Conservation (phyloP, 2,113 vertebrate genomes). For the Pituophis catenifer region DNA sequence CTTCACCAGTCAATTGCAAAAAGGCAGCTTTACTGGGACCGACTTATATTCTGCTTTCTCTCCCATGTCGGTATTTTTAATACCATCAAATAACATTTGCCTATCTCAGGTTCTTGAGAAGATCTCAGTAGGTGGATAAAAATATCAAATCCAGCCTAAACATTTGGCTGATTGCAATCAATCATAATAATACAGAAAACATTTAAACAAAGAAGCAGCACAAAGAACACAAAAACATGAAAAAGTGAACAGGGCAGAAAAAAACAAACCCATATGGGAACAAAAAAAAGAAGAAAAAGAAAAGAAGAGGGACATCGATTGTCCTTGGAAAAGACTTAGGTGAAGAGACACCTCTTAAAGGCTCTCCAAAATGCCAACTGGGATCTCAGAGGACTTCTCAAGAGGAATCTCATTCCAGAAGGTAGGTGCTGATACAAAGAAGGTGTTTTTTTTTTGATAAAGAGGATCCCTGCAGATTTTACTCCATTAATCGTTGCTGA, state of each 20-base stretch:
- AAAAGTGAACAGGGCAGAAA: background rate
- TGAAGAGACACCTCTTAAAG: background rate
- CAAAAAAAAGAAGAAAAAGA: background rate
- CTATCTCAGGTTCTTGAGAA: background rate
- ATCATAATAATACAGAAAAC: background rate
- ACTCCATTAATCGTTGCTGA: background rate
- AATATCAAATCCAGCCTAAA: background rate
- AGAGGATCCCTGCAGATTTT: background rate
- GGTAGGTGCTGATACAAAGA: background rate
- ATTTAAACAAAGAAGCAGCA: background rate
- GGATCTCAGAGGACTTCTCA: background rate
- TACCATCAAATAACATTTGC: background rate
- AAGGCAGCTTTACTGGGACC: background rate
- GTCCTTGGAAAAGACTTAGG: background rate
- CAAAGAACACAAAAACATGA: background rate
- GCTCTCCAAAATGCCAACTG: background rate
- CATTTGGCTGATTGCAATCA: background rate
- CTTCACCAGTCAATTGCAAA: background rate
- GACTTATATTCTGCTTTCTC: background rate
- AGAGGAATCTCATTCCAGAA: background rate
- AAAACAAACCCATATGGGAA: background rate
- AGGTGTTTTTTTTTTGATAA: background rate
- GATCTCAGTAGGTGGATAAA: background rate
- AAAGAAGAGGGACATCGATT: background rate
- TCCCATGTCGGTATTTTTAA: background rate